Conservation (phyloP, 2,113 vertebrate genomes). For the Notechis scutatus region DNA sequence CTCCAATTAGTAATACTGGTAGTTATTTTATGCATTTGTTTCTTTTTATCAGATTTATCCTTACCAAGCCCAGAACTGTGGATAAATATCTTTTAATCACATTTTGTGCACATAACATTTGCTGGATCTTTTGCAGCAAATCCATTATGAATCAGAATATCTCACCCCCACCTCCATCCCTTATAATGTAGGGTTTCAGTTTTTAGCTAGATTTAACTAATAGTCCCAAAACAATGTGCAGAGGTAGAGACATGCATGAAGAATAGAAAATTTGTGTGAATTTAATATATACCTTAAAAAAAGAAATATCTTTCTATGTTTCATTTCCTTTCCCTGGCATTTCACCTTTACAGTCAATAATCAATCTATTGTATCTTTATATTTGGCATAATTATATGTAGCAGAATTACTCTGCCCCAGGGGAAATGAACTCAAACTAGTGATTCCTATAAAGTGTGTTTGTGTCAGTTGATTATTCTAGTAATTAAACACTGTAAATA, state of each 20-base stretch:
- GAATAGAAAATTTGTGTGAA: not conserved
- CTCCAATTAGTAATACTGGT: not conserved
- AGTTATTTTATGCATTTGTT: not conserved
- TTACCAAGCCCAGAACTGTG: not conserved
- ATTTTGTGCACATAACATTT: not conserved
- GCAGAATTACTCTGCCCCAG: not conserved
- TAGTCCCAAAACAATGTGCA: not conserved
- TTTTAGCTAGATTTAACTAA: not conserved
- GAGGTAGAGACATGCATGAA: not conserved
- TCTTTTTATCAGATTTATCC: not conserved
- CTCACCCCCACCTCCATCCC: not conserved
- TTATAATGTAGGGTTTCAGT: not conserved
- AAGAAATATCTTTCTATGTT: not conserved
- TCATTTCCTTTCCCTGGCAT: not conserved
- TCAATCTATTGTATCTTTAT: not conserved
- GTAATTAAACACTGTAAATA: not conserved
- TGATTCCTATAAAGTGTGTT: not conserved
- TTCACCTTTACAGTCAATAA: not conserved
- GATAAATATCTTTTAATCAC: not conserved
- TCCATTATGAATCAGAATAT: not conserved
- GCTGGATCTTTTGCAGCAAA: not conserved
- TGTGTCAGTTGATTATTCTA: not conserved
- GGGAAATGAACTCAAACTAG: not conserved
- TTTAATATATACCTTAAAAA: not conserved
- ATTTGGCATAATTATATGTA: not conserved